Evolutionary conservation across 2,113 vertebrate genomes (phyloP).

Genomic region (Sula dactylatra): DNA sequence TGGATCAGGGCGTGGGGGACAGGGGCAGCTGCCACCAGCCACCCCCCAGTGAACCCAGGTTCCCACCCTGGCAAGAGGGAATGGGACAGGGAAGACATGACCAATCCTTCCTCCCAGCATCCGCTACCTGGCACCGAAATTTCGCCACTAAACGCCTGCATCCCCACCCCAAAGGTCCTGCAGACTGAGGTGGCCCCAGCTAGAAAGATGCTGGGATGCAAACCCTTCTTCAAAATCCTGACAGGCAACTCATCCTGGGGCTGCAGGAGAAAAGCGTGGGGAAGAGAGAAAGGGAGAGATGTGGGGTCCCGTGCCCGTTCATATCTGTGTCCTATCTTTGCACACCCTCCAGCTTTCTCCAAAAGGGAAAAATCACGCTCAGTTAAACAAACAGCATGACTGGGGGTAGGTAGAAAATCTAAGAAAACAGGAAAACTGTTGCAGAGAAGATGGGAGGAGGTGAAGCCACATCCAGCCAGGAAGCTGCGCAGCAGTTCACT

Average conservation of each 20-base stretch:
- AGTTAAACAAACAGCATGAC: not conserved
- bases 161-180: not conserved
- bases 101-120: not conserved
- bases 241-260: not conserved
- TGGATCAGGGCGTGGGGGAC: not conserved
- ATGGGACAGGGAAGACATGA: not conserved
- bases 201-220: not conserved
- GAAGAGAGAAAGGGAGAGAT: not conserved
- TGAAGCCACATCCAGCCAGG: not conserved
- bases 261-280: not conserved
- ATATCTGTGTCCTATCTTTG: not conserved
- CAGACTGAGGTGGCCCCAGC: not conserved
- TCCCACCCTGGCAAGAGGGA: not conserved
- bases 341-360: not conserved
- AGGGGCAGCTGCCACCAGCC: not conserved
- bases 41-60: too few relatives aligned
- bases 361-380: not conserved
- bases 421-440: not conserved
- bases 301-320: accelerated
- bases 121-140: not conserved
- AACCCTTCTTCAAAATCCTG: not conserved
- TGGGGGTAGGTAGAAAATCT: not conserved
- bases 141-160: not conserved
- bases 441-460: not conserved
- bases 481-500: accelerated